Percentiles rank a stretch among this genome's conserved stretches.
These are phyloP conservation scores for Cosmopolites sordidus DNA, from an alignment of 2,888 invertebrate genomes.

Conservation along the genomic window DNA sequence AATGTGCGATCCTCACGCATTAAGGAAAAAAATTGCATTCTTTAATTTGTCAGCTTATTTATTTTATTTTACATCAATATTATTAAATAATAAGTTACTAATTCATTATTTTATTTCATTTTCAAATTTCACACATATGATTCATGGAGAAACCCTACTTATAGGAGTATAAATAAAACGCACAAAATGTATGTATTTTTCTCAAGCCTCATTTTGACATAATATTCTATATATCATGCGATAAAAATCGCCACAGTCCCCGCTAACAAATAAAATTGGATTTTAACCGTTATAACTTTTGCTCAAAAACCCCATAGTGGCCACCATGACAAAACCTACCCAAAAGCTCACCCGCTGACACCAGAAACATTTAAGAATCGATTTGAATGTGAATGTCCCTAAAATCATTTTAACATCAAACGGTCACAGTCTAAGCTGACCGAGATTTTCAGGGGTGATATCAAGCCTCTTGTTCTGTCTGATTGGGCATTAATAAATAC, in stretches of 20 bases:
- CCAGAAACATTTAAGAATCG: conserved; percentile 11
- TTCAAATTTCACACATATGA: too few relatives aligned
- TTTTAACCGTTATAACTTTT: conserved; percentile 23
- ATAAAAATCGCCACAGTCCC: conserved; percentile 15
- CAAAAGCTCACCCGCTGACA: conserved; percentile 22
- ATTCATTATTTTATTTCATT: too few relatives aligned
- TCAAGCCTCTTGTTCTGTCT: conserved; percentile 32
- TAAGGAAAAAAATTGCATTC: too few relatives aligned
- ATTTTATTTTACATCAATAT: too few relatives aligned
- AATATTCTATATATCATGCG: conserved; percentile 14
- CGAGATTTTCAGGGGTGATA: conserved; percentile 24
- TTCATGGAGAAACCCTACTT: too few relatives aligned
- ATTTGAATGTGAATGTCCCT: conserved; percentile 9
- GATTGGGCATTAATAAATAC: conserved; percentile 22
- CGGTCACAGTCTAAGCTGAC: conserved; percentile 12
- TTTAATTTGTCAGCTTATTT: too few relatives aligned
- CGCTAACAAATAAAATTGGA: neutral
- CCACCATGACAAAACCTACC: conserved; percentile 25
- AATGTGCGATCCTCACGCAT: too few relatives aligned
- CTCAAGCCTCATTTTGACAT: neutral
- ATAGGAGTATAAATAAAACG: too few relatives aligned
- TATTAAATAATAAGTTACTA: too few relatives aligned
- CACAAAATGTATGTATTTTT: too few relatives aligned
- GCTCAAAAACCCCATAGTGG: conserved; percentile 24
- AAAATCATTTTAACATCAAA: neutral